phyloP scores from a whole-genome alignment of 2,113 vertebrate species.

The Engraulis encrasicolus region DNA sequence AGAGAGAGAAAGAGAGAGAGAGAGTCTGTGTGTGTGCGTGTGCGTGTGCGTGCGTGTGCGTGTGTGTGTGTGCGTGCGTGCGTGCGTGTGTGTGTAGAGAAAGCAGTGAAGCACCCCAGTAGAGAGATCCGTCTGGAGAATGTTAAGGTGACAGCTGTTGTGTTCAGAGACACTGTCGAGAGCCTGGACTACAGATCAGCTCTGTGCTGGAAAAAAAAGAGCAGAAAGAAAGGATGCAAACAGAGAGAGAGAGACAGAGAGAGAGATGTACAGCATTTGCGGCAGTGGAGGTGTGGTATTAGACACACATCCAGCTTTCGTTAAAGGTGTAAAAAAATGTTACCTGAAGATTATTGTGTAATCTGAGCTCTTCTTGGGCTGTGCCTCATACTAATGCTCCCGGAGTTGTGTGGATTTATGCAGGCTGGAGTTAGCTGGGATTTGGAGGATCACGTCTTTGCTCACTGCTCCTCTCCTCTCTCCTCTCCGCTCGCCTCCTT shows the following conservation, averaged over 20 bases:
- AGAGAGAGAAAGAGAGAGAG: not conserved
- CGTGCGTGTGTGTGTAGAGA: slow-evolving; percentile 27
- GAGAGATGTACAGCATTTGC: slow-evolving; percentile 36
- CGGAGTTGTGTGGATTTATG: slow-evolving; percentile 66
- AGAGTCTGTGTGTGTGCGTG: slow-evolving; percentile 14
- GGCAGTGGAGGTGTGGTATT: slow-evolving; percentile 65
- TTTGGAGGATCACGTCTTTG: slow-evolving; percentile 54
- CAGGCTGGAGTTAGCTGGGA: slow-evolving; percentile 62
- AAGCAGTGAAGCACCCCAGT: slow-evolving; percentile 14
- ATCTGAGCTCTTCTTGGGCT: slow-evolving; percentile 68
- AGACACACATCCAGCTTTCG: slow-evolving; percentile 65
- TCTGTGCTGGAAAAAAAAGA: slow-evolving; percentile 46
- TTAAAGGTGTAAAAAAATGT: slow-evolving; percentile 65
- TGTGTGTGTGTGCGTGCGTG: slow-evolving; percentile 21
- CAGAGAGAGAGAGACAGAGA: not conserved
- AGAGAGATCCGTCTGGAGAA: slow-evolving; percentile 42
- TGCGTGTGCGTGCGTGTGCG: slow-evolving; percentile 23
- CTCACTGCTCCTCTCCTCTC: slow-evolving; percentile 47
- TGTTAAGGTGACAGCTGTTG: slow-evolving; percentile 48
- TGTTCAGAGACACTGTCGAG: slow-evolving; percentile 23
- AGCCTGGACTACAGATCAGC: slow-evolving; percentile 58
- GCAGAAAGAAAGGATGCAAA: not conserved
- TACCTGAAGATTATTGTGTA: slow-evolving; percentile 80
- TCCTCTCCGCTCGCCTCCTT: too few species aligned
- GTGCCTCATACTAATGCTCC: slow-evolving; percentile 65